Conservation (phyloP, 1,140 invertebrate species). For the Drosophila erecta region DNA sequence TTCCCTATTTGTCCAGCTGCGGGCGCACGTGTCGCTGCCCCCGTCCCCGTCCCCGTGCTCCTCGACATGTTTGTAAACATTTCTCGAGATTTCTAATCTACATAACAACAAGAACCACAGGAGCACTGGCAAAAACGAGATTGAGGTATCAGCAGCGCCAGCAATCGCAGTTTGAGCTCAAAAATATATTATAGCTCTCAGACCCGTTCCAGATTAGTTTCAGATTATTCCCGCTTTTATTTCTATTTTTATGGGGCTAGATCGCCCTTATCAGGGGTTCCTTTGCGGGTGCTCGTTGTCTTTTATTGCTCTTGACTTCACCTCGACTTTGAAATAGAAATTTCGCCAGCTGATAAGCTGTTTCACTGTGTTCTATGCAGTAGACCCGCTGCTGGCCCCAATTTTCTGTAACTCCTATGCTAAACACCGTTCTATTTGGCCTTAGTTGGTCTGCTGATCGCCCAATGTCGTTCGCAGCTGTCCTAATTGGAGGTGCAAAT, state of each 20-base stretch:
- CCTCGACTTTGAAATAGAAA: slow-evolving; percentile 73
- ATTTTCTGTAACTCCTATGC: not conserved
- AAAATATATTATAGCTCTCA: slow-evolving; percentile 47
- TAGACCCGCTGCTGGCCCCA: not conserved
- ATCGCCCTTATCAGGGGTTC: slow-evolving; percentile 37
- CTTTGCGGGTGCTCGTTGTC: slow-evolving; percentile 10
- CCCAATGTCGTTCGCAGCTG: slow-evolving; percentile 29
- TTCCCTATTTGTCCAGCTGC: slow-evolving; percentile 49
- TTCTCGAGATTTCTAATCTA: slow-evolving; percentile 63
- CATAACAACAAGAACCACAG: slow-evolving; percentile 32
- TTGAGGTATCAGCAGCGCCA: slow-evolving; percentile 39
- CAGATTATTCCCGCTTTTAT: slow-evolving; percentile 37
- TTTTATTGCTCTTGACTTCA: slow-evolving; percentile 39
- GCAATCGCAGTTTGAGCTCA: slow-evolving; percentile 50
- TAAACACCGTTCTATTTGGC: slow-evolving; percentile 3
- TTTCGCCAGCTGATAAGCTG: slow-evolving; percentile 53
- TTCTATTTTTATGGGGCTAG: slow-evolving; percentile 22
- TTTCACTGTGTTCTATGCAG: slow-evolving; percentile 4
- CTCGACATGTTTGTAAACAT: slow-evolving; percentile 44
- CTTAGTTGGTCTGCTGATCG: slow-evolving; percentile 28
- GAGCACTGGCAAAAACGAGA: slow-evolving; percentile 4
- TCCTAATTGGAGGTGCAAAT: slow-evolving; percentile 57
- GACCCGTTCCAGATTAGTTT: slow-evolving; percentile 42
- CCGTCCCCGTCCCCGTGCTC: slow-evolving; percentile 20
- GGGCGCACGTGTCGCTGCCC: slow-evolving; percentile 58